phyloP scores from a whole-genome alignment of 2,113 vertebrate species.

The Syngnathus typhle region DNA sequence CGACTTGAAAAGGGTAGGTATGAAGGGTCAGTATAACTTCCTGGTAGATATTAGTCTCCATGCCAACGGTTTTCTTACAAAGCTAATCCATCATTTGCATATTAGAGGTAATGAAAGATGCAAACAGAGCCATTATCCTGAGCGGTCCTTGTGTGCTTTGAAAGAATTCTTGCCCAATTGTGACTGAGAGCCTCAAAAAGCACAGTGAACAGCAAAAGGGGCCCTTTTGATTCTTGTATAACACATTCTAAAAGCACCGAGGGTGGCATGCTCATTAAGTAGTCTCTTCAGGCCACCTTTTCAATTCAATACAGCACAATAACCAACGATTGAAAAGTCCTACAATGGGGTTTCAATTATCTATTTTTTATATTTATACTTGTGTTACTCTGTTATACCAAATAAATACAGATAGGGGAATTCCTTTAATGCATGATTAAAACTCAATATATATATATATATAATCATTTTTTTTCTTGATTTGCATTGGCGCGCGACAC shows the following conservation, averaged over 20 bases:
- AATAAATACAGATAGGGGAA: background rate
- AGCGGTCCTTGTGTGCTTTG: constrained; percentile 59
- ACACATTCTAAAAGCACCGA: constrained; percentile 39
- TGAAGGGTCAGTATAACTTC: constrained; percentile 44
- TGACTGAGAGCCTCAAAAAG: constrained; percentile 46
- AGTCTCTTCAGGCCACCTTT: constrained; percentile 53
- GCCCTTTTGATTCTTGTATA: constrained; percentile 36
- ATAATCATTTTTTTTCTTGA: too few species aligned
- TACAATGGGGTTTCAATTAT: constrained; percentile 21
- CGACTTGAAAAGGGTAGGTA: constrained; percentile 27
- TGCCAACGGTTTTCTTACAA: constrained; percentile 52
- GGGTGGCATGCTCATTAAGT: constrained; percentile 57
- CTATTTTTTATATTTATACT: background rate
- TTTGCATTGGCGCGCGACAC: too few species aligned
- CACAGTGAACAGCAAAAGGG: constrained; percentile 22
- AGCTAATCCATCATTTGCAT: constrained; percentile 71
- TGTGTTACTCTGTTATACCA: background rate
- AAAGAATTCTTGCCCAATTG: constrained; percentile 48
- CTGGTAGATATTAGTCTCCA: constrained; percentile 38
- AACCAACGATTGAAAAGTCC: constrained; percentile 29
- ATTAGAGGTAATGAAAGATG: constrained; percentile 62
- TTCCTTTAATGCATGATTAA: too few species aligned
- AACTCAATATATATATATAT: too few species aligned
- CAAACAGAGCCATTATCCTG: constrained; percentile 56
- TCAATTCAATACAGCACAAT: constrained; percentile 46